Evolutionary conservation across 2,888 invertebrate genomes (phyloP).

Genomic region (Boloria selene): DNA sequence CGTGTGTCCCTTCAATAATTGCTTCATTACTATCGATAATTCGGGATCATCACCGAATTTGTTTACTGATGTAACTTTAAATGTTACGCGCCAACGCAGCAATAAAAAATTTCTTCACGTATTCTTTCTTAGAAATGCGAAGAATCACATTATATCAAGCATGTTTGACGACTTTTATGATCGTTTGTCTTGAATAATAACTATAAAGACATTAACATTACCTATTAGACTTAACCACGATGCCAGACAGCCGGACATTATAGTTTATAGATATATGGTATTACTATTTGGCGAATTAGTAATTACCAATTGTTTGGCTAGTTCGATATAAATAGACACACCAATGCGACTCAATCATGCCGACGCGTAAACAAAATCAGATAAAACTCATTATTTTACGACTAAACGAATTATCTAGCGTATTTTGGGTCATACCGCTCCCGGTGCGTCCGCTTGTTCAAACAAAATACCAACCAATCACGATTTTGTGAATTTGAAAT

Average conservation of each 20-base stretch:
- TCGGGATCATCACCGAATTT: constrained; percentile 42
- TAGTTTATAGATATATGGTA: constrained; percentile 38
- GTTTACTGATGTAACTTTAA: constrained; percentile 41
- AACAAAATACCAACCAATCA: constrained; percentile 80
- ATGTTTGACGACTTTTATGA: too few species aligned
- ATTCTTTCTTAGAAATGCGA: background rate
- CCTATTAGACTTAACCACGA: background rate
- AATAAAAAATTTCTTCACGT: constrained; percentile 27
- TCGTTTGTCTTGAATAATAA: too few species aligned
- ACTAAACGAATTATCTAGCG: constrained; percentile 74
- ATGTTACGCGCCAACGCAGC: constrained; percentile 57
- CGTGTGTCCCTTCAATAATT: constrained; percentile 69
- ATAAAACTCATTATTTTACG: constrained; percentile 73
- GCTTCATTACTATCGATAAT: constrained; percentile 77
- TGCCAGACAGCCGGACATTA: background rate
- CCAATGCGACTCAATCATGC: constrained; percentile 57
- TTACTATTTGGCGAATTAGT: constrained; percentile 46
- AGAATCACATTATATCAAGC: too few species aligned
- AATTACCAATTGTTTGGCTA: constrained; percentile 52
- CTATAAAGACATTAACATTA: too few species aligned
- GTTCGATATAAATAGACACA: constrained; percentile 47
- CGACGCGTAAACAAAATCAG: constrained; percentile 60
- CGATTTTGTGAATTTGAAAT: constrained; percentile 82
- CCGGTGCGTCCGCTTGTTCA: constrained; percentile 69
- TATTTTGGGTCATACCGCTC: constrained; percentile 61